Conservation (phyloP, 2,888 invertebrate species). For the Aricia artaxerxes region DNA sequence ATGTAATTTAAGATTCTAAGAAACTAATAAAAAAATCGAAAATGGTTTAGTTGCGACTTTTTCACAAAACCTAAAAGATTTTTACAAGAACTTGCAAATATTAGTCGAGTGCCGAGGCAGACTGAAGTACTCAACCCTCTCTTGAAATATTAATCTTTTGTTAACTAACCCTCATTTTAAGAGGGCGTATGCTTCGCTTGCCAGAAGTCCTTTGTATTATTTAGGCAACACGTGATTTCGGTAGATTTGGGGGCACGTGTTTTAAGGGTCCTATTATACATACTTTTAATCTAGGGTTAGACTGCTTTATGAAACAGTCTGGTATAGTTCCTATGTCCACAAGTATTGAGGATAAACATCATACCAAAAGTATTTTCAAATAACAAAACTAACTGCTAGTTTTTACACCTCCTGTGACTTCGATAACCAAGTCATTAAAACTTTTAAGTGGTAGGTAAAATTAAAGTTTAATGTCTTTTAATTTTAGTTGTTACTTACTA, state of each 20-base stretch:
- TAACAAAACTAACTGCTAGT: too few relatives aligned
- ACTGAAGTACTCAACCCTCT: neutral
- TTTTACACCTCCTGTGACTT: too few relatives aligned
- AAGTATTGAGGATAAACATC: too few relatives aligned
- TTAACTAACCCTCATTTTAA: neutral
- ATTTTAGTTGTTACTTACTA: too few relatives aligned
- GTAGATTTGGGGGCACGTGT: slow-evolving; percentile 19
- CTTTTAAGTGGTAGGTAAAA: too few relatives aligned
- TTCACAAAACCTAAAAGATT: neutral
- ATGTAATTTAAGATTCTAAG: neutral
- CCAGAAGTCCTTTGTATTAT: slow-evolving; percentile 2
- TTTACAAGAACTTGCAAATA: neutral
- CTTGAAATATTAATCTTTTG: slow-evolving; percentile 23
- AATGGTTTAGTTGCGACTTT: neutral
- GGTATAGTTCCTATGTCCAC: neutral
- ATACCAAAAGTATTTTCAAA: too few relatives aligned
- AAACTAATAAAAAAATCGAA: neutral
- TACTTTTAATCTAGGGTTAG: slow-evolving; percentile 1
- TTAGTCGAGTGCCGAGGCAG: neutral
- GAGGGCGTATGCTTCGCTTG: neutral
- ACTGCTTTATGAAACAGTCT: neutral
- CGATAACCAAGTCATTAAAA: too few relatives aligned
- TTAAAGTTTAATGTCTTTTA: too few relatives aligned
- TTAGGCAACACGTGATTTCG: slow-evolving; percentile 20
- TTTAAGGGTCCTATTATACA: neutral